Conservation (phyloP, 2,888 invertebrate species). For the Sipha maydis region DNA sequence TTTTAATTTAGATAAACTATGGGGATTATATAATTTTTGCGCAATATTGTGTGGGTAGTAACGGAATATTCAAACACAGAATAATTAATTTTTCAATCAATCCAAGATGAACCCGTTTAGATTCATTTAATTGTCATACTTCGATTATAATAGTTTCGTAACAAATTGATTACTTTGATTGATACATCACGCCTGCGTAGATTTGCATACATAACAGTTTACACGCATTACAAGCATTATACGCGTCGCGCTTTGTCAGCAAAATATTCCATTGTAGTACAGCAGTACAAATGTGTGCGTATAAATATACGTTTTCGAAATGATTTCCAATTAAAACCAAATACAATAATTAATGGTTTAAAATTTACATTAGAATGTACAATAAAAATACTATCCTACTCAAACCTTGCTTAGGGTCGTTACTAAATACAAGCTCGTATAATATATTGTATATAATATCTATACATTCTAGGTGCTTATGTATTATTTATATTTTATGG, state of each 20-base stretch:
- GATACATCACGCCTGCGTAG: not conserved
- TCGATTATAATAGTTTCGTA: not conserved
- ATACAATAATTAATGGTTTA: not conserved
- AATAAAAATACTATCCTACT: not conserved
- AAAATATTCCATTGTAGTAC: not conserved
- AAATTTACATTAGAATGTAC: not conserved
- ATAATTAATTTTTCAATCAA: not conserved
- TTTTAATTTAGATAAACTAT: too few species aligned
- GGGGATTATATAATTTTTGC: too few species aligned
- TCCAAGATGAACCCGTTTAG: not conserved
- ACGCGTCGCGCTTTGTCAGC: not conserved
- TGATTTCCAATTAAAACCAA: slow-evolving; percentile 1
- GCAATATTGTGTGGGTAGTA: too few species aligned
- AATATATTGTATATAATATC: too few species aligned
- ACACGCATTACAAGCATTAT: not conserved
- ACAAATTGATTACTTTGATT: not conserved
- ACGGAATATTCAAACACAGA: too few species aligned
- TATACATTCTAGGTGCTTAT: not conserved
- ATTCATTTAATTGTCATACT: not conserved
- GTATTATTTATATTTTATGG: not conserved
- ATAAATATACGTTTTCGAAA: not conserved
- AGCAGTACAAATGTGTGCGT: not conserved
- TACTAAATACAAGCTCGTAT: not conserved
- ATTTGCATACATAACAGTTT: too few species aligned
- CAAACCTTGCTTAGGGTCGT: not conserved